Base-by-base conservation (phyloP, 2,888 invertebrate genomes). In the Drosophila flavopinicola region DNA sequence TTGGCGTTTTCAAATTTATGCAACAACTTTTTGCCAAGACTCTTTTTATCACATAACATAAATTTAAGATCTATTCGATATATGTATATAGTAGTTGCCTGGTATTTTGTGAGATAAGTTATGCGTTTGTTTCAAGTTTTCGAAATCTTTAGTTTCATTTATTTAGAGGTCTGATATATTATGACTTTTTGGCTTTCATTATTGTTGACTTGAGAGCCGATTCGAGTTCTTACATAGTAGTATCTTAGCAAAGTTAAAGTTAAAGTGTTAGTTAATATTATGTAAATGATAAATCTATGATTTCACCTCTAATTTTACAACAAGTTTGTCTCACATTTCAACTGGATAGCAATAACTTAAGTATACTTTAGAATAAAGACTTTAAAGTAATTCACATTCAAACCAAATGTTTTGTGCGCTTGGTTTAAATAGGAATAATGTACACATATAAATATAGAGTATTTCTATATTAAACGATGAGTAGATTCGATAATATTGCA, bases 151-250 rank as follows among this genome's bases (percentile, higher is more conserved):
- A 17, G 44, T 53, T 57, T 25, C 44, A 24, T 56, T 66, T 42
- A 49, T 60, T 39, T 58, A 49, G 58, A 65, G 57, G 71, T 67
- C 59, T 42, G 51, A 58, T n/a, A 60, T 82, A 58, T 42, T 68
- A 33, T 53, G 20, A 41, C 39, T 25, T 61, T 73, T 71, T 79
- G 77, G 72, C 84, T 59, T 71, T 27, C 39, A 32, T 57, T 57
- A 33, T 59, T 59, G 37, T 38, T 57, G 23, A 47, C n/a, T 57
- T 49, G 59, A 73, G 25, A 73, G 45, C 59, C 58, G 25, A n/a
- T 73, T 15, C 15, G 4, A 23, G 23, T 29, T 60, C 6, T 11
- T 35, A 11, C 13, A 23, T 47, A 9, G 11, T 45, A 10, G 11
- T 30, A 35, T 24, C 33, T 49, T 32, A 37, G 11, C 17, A 10